Evolutionary conservation across 1,140 invertebrate genomes (phyloP).

Genomic region (Lordiphosa stackelbergi): DNA sequence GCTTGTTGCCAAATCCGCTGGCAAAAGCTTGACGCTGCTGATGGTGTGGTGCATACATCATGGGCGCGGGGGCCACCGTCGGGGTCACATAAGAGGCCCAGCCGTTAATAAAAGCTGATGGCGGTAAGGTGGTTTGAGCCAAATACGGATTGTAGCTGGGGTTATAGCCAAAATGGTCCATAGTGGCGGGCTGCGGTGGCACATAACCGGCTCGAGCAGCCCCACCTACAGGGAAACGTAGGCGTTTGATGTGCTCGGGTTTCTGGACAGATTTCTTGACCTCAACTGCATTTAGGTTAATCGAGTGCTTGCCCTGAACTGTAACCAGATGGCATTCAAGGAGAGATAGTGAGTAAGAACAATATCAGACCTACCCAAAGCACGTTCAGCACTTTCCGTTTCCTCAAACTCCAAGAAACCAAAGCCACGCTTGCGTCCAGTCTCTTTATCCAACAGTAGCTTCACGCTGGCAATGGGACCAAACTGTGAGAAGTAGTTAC

Average conservation of each 20-base stretch:
- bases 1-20: slow-evolving; percentile 19
- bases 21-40: not conserved
- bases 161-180: slow-evolving; percentile 33
- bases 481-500: slow-evolving; percentile 90
- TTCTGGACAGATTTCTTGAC: slow-evolving; percentile 88
- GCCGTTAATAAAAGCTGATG: slow-evolving; percentile 57
- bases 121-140: slow-evolving; percentile 44
- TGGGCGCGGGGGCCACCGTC: not conserved
- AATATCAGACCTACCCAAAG: slow-evolving; percentile 29
- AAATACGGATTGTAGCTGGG: slow-evolving; percentile 43
- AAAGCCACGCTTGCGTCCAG: slow-evolving; percentile 94
- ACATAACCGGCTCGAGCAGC: slow-evolving; percentile 49
- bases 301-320: slow-evolving; percentile 85
- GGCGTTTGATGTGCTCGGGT: slow-evolving; percentile 79
- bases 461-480: slow-evolving; percentile 89
- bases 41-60: slow-evolving; percentile 5
- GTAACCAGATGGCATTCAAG: slow-evolving; percentile 38
- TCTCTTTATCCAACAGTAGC: slow-evolving; percentile 93
- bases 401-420: slow-evolving; percentile 97
- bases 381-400: slow-evolving; percentile 78
- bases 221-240: slow-evolving; percentile 34
- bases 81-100: slow-evolving; percentile 60
- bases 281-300: slow-evolving; percentile 85
- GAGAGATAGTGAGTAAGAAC: not conserved
- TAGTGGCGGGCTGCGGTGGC: slow-evolving; percentile 45